phyloP scores from a whole-genome alignment of 92 coral and sea anemone species.

The Phymanthus crucifer region DNA sequence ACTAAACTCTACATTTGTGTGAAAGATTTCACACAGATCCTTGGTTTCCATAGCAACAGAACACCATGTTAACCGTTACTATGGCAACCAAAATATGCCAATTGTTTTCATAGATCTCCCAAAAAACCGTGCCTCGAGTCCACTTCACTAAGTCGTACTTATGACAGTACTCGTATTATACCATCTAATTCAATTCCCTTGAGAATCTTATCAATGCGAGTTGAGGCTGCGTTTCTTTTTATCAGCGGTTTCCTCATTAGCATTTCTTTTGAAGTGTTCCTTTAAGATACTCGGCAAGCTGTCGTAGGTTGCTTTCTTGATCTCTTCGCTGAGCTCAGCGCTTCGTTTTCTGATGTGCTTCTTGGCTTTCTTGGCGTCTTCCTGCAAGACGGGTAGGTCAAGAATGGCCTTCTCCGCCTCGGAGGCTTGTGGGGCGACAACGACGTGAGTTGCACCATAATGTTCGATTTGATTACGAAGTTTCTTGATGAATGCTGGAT shows the following conservation, averaged over 20 bases:
- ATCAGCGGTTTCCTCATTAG: conserved; percentile 41
- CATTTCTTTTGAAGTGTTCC: conserved; percentile 90
- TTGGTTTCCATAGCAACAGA: not conserved
- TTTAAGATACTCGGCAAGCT: conserved; percentile 84
- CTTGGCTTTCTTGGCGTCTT: conserved; percentile 74
- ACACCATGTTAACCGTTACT: not conserved
- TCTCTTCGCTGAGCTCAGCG: conserved; percentile 72
- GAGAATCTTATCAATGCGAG: not conserved
- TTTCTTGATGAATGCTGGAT: conserved; percentile 66
- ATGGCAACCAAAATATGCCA: not conserved
- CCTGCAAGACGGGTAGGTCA: conserved; percentile 80
- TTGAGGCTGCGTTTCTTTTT: conserved; percentile 29
- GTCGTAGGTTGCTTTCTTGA: conserved; percentile 65
- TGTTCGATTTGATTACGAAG: conserved; percentile 77
- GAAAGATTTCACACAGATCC: not conserved
- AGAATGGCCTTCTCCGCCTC: conserved; percentile 87
- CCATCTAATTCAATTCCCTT: not conserved
- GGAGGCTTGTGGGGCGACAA: conserved; percentile 85
- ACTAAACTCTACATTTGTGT: not conserved
- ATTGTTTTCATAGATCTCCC: not conserved
- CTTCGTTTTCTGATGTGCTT: conserved; percentile 80
- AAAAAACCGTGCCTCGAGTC: conserved; percentile 25
- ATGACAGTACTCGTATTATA: conserved; percentile 27
- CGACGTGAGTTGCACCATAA: conserved; percentile 83
- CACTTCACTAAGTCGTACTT: conserved; percentile 26